Base-by-base conservation (phyloP, 2,888 invertebrate species). In the Perizoma affinitatum region DNA sequence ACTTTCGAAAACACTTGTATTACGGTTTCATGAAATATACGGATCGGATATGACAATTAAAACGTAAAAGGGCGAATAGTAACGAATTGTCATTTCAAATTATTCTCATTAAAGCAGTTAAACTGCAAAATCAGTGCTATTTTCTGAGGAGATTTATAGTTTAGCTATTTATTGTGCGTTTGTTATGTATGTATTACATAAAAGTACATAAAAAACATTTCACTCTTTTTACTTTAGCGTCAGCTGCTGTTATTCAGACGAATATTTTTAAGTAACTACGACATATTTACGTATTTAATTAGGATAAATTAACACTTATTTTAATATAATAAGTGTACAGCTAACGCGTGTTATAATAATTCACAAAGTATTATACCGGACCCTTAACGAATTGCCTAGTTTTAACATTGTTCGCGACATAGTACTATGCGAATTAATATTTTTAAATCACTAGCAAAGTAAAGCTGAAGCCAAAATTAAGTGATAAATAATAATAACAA, bases 381-480 rank as follows among this genome's bases (percentile, higher is more conserved):
- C 70, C 57, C 66, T 55, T 69, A 69, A 74, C 64, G 68, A 73
- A 68, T 73, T 72, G 63, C 70, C 72, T 71, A 70, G 71, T 71
- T 69, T 66, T 73, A 71, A 70, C 63, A 70, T 71, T 73, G 71
- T 70, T 67, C 69, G 63, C 66, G 70, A 70, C 69, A 70, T 71
- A 75, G 73, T 71, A 74, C 66, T 75, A 75, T 78, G 74, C 70
- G 78, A 78, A 78, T 78, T 75, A 74, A 75, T 72, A 60, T 69
- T 61, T 68, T 63, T 45, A 72, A 54, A 70, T 68, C 59, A 72
- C 75, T 80, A 81, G 74, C 70, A 82, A 82, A 83, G 74, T 85
- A 86, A 84, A 87, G 83, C 82, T 86, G 82, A 85, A 86, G 86
- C 83, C 80, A 82, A 82, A 74, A 70, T n/a, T 73, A 74, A 74